Evolutionary conservation across 2,888 invertebrate species (phyloP).

Genomic region (Eupithecia pulchellata): DNA sequence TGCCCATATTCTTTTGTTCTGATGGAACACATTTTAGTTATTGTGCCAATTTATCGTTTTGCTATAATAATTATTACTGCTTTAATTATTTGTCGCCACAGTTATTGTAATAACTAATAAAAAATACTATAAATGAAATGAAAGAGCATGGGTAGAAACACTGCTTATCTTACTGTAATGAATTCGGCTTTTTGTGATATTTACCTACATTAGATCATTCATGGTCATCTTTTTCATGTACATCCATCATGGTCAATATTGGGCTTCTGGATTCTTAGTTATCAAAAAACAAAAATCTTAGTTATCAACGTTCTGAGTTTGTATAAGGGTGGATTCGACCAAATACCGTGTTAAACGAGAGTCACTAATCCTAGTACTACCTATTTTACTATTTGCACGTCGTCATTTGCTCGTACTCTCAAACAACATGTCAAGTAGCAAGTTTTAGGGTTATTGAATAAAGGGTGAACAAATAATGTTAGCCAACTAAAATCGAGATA

Average conservation of each 20-base stretch:
- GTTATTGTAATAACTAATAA: not conserved
- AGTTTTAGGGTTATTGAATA: no score
- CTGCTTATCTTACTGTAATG: not conserved
- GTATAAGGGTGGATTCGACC: no score
- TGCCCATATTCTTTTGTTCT: conserved; percentile 58
- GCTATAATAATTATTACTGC: not conserved
- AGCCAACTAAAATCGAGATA: no score
- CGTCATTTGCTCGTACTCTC: no score
- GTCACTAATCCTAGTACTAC: no score
- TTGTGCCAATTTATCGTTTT: conserved; percentile 29
- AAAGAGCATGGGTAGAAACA: not conserved
- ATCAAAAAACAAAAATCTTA: no score
- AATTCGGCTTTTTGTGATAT: not conserved
- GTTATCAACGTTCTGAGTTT: no score
- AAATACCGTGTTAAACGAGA: no score
- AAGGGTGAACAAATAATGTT: no score
- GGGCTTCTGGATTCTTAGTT: not conserved
- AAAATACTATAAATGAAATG: not conserved
- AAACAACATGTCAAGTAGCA: no score
- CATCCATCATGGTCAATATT: not conserved
- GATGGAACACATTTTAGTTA: conserved; percentile 38
- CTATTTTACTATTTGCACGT: no score
- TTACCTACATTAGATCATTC: not conserved
- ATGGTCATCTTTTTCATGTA: not conserved
- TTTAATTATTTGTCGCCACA: not conserved